Evolutionary conservation across 2,113 vertebrate species (phyloP).

Genomic region (Triplophysa dalaica): DNA sequence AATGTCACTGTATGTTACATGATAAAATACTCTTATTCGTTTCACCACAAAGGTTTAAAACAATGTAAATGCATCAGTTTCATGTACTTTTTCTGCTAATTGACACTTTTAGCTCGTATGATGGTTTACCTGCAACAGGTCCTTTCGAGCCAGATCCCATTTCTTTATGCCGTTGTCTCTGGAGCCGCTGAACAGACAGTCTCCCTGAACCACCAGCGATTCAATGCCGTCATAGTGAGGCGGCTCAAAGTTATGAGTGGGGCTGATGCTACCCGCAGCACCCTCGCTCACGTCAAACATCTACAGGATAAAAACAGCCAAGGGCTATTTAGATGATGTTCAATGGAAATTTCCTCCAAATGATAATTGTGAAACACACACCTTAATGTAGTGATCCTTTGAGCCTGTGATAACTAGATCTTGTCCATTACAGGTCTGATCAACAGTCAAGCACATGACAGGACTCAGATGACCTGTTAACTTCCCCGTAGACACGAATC

Average conservation of each 20-base stretch:
- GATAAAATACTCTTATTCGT: too few species aligned
- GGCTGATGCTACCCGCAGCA: constrained; percentile 85
- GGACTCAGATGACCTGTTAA: constrained; percentile 91
- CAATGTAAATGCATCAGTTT: too few species aligned
- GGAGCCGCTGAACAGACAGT: constrained; percentile 93
- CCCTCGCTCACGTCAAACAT: constrained; percentile 96
- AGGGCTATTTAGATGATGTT: background rate
- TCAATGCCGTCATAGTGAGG: constrained; percentile 98
- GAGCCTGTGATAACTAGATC: constrained; percentile 95
- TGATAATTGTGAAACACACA: constrained; percentile 54
- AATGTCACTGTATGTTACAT: too few species aligned
- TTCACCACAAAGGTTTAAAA: too few species aligned
- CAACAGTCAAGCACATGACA: constrained; percentile 97
- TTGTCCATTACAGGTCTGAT: constrained; percentile 85
- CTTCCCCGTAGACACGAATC: constrained; percentile 95
- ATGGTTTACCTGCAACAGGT: constrained; percentile 87
- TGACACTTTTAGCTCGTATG: too few species aligned
- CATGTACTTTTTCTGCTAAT: too few species aligned
- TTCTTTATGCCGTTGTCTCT: constrained; percentile 98
- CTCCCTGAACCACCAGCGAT: constrained; percentile 88
- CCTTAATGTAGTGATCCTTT: constrained; percentile 98
- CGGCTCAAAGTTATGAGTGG: constrained; percentile 95
- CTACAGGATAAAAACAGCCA: constrained; percentile 67
- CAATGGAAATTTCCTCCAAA: too few species aligned
- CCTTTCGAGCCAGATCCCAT: constrained; percentile 94